Evolutionary conservation across 2,888 invertebrate genomes (phyloP).

Genomic region (Drosophila picticornis): DNA sequence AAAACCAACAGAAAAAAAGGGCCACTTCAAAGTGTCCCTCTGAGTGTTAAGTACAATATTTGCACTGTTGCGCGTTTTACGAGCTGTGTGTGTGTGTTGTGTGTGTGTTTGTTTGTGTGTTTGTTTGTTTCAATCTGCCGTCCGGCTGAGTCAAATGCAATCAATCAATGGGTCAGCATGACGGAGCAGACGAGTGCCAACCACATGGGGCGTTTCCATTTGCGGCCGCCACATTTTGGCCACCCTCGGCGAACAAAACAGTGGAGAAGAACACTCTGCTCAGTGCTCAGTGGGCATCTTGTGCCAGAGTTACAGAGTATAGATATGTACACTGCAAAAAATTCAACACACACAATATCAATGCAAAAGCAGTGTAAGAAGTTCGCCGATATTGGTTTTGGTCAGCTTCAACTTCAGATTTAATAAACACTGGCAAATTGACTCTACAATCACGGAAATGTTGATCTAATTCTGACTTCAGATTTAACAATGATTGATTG

Average conservation of each 20-base stretch:
- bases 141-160: constrained; percentile 65
- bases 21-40: constrained; percentile 67
- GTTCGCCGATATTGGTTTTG: neutral
- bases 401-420: neutral
- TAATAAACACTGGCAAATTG: neutral
- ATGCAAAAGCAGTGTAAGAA: neutral
- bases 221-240: constrained; percentile 69
- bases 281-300: constrained; percentile 39
- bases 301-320: neutral
- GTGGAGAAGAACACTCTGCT: neutral
- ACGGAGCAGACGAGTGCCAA: constrained; percentile 57
- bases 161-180: constrained; percentile 80
- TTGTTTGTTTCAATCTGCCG: constrained; percentile 1
- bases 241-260: constrained; percentile 65
- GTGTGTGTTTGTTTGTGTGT: neutral
- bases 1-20: neutral
- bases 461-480: neutral
- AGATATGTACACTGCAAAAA: neutral
- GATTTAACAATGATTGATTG: neutral
- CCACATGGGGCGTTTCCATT: constrained; percentile 82
- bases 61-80: constrained; percentile 74
- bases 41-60: constrained; percentile 80
- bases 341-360: neutral
- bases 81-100: constrained; percentile 51
- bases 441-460: neutral